A percentile compares a stretch with the other conserved stretches of the same genome.
Conservation (phyloP, 2,888 invertebrate species). For the Hemaris fuciformis region DNA sequence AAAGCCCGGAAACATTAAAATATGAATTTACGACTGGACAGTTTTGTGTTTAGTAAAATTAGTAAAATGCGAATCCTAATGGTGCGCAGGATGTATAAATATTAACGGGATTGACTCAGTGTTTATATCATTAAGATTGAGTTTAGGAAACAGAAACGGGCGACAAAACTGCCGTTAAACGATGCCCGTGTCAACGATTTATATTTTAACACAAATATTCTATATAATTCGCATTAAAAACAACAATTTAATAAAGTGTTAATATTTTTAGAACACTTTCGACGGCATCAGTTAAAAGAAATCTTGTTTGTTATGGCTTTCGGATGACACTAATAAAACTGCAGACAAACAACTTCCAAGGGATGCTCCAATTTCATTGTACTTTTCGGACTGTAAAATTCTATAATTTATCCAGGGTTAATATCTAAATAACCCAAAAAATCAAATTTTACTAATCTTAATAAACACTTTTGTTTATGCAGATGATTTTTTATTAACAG, state of each 20-base stretch:
- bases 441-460: too few species aligned
- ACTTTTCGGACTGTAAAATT: neutral
- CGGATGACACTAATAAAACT: neutral
- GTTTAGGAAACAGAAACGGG: conserved; percentile 51
- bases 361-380: conserved; percentile 2
- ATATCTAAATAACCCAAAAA: too few species aligned
- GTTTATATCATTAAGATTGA: conserved; percentile 56
- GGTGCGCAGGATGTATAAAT: conserved; percentile 70
- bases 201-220: conserved; percentile 23
- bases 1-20: conserved; percentile 77
- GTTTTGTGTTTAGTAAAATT: conserved; percentile 75
- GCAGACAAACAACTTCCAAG: neutral
- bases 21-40: conserved; percentile 67
- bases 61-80: conserved; percentile 68
- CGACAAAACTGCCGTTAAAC: conserved; percentile 44
- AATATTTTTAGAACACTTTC: conserved; percentile 26
- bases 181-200: conserved; percentile 29
- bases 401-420: neutral
- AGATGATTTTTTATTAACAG: too few species aligned
- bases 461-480: too few species aligned
- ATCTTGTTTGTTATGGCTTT: conserved; percentile 1
- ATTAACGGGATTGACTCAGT: conserved; percentile 57
- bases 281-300: neutral
- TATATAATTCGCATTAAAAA: conserved; percentile 23
- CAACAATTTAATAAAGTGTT: conserved; percentile 27